These are phyloP conservation scores for Euzophera pinguis DNA, from an alignment of 2,888 invertebrate species.

Conservation along the genomic window DNA sequence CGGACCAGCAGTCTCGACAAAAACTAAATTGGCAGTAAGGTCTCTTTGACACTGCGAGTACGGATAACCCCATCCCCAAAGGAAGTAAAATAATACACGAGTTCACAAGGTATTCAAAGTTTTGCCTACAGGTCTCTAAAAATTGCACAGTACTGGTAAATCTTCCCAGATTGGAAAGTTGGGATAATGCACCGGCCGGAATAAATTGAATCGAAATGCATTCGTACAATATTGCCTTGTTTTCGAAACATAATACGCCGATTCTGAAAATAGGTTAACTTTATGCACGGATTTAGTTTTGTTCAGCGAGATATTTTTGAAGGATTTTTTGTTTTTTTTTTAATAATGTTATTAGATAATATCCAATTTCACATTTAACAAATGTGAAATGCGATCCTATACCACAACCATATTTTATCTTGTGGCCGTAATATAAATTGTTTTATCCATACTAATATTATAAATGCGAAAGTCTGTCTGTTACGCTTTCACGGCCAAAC, in stretches of 20 bases:
- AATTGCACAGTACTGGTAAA: constrained; percentile 16
- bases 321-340: not conserved
- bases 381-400: too few species aligned
- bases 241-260: constrained; percentile 6
- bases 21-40: too few species aligned
- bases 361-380: too few species aligned
- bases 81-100: not conserved
- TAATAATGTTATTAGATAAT: too few species aligned
- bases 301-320: not conserved
- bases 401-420: too few species aligned
- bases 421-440: too few species aligned
- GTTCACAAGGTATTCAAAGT: not conserved
- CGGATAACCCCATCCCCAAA: too few species aligned
- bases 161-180: constrained; percentile 18
- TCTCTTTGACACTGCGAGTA: too few species aligned
- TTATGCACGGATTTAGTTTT: not conserved
- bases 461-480: too few species aligned
- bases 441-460: too few species aligned
- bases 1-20: too few species aligned
- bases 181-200: constrained; percentile 10
- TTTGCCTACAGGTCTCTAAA: not conserved
- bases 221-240: constrained; percentile 8
- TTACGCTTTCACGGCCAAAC: too few species aligned
- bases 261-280: constrained; percentile 4
- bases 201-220: constrained; percentile 8